Base-by-base conservation (phyloP, 2,888 invertebrate genomes). In the Idaea dimidiata region DNA sequence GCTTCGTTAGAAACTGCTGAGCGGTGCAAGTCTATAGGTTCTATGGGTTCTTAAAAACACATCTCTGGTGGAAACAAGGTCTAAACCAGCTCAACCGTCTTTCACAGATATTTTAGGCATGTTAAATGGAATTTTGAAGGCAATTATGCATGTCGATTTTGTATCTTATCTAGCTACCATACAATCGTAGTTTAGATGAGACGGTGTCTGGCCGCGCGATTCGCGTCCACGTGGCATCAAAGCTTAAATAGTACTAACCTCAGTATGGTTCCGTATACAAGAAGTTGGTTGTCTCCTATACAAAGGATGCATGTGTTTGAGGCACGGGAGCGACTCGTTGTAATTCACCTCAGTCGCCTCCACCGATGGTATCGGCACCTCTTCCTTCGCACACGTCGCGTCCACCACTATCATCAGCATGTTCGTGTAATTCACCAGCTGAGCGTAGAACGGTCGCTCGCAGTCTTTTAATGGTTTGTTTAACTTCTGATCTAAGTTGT, bases 401-500 rank as follows among this genome's bases (percentile, higher is more conserved):
- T 96, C 95, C n/a, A 97, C 94, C 17, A 96, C 96, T 58, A 97
- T 88, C 76, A 97, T 89, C 64, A 97, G 88, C 88, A 97, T 93
- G 81, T 97, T 97, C 61, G 96, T 97, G 71, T 94, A 94, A 65
- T 95, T 95, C 64, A 97, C 96, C 56, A 95, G 93, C 71, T 96
- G 94, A 1, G 95, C 95, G 69, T 96, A 95, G 84, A 96, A 97
- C 18, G 96, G 95, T 77, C 95, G 78, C 6, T 84, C 83, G 72
- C 92, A 92, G 56, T 89, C 87, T 33, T 82, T 81, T 54, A 88
- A 65, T 0, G 87, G 90, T 59, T 86, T 87, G 85, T 83, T 93
- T 76, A 91, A 83, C 81, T 88, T 94, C 79, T 83, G 93, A 76
- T 89, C 93, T 80, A 87, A 86, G 64, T 86, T 89, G 64, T 78